Conservation (phyloP, 2,113 vertebrate genomes). For the Anarrhichthys ocellatus region DNA sequence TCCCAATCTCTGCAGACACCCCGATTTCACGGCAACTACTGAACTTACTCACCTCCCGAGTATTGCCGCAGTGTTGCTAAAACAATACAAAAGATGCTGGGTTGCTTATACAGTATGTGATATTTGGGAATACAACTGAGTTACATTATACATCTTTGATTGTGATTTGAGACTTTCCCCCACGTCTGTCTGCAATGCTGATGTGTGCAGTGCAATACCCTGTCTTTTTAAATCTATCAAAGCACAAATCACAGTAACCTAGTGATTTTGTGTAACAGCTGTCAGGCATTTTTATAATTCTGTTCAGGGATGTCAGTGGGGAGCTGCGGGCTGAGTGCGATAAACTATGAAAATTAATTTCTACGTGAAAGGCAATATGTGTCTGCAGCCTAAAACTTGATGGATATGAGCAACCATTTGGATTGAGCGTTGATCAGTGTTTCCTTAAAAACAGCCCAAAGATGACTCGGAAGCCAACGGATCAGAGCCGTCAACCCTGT, state of each 20-base stretch:
- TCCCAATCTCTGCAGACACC: slow-evolving; percentile 34
- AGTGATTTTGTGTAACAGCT: slow-evolving; percentile 31
- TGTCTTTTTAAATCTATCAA: slow-evolving; percentile 35
- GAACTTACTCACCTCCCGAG: slow-evolving; percentile 49
- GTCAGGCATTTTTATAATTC: slow-evolving; percentile 17
- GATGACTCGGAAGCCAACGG: slow-evolving; percentile 89
- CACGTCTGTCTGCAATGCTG: background rate
- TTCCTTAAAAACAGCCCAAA: slow-evolving; percentile 85
- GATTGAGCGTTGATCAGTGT: slow-evolving; percentile 34
- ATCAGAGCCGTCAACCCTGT: slow-evolving; percentile 89
- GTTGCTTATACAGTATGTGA: slow-evolving; percentile 12
- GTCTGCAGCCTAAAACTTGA: slow-evolving; percentile 33
- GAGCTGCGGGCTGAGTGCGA: slow-evolving; percentile 17
- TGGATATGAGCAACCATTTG: slow-evolving; percentile 32
- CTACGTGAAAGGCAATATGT: slow-evolving; percentile 36
- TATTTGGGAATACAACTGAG: slow-evolving; percentile 9
- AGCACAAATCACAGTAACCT: slow-evolving; percentile 42
- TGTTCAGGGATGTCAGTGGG: slow-evolving; percentile 8
- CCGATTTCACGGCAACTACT: slow-evolving; percentile 37
- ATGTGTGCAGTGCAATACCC: background rate
- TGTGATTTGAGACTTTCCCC: slow-evolving; percentile 21
- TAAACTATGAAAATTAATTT: slow-evolving; percentile 47
- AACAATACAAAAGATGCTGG: slow-evolving; percentile 36
- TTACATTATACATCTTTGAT: slow-evolving; percentile 47
- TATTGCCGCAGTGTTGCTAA: slow-evolving; percentile 38